Conservation (phyloP, 2,113 vertebrate species). For the Strix aluco region DNA sequence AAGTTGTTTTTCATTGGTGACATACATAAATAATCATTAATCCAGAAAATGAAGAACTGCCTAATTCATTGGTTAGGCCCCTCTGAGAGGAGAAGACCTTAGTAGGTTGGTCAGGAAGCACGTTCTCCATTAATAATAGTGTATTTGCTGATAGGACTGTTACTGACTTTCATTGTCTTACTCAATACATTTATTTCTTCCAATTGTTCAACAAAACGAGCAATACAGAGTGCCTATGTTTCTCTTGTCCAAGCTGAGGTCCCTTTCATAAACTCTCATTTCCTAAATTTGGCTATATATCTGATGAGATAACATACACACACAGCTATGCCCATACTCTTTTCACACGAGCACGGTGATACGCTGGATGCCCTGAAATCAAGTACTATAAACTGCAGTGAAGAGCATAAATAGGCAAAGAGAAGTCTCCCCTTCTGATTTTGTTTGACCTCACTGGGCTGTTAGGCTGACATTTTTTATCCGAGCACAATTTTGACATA, state of each 20-base stretch:
- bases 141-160: not conserved
- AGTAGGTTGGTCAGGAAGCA: not conserved
- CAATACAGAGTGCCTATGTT: not conserved
- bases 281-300: not conserved
- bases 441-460: not conserved
- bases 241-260: not conserved
- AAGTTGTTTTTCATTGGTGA: not conserved
- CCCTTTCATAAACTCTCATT: not conserved
- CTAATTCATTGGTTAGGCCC: not conserved
- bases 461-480: not conserved
- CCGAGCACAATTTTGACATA: not conserved
- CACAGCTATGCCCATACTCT: not conserved
- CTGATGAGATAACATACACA: not conserved
- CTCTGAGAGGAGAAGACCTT: not conserved
- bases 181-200: not conserved
- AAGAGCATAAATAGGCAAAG: not conserved
- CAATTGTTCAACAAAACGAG: not conserved
- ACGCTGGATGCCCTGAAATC: not conserved
- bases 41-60: not conserved
- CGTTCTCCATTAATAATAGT: not conserved
- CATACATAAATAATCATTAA: not conserved
- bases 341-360: not conserved
- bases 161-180: not conserved
- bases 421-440: not conserved
- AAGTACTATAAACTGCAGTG: not conserved